phyloP scores from a whole-genome alignment of 2,888 invertebrate species.

The Agonopterix arenella region DNA sequence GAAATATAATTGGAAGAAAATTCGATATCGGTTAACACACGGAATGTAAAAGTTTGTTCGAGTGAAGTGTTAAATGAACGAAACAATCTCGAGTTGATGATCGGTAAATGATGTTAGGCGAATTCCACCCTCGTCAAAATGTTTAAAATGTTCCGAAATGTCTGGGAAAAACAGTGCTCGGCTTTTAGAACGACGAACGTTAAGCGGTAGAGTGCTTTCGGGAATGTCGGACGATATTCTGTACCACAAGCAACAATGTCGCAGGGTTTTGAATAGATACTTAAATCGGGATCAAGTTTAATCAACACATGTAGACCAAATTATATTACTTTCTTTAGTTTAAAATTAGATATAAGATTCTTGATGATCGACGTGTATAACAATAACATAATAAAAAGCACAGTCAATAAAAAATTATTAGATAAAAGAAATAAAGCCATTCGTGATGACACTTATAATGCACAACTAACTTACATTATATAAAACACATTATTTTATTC shows the following conservation, averaged over 20 bases:
- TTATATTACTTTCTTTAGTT: slow-evolving; percentile 44
- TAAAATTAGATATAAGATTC: slow-evolving; percentile 14
- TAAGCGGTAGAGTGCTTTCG: slow-evolving; percentile 1
- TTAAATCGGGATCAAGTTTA: slow-evolving; percentile 29
- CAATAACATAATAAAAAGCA: slow-evolving; percentile 11
- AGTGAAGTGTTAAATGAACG: slow-evolving; percentile 3
- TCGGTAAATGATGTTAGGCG: slow-evolving; percentile 10
- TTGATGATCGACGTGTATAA: slow-evolving; percentile 13
- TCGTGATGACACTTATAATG: too few species aligned
- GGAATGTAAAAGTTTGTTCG: not conserved
- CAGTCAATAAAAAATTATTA: too few species aligned
- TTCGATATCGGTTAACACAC: not conserved
- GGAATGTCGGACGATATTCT: not conserved
- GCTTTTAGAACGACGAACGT: slow-evolving; percentile 1
- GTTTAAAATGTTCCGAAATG: slow-evolving; percentile 9
- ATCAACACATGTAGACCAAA: slow-evolving; percentile 10
- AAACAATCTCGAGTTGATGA: slow-evolving; percentile 6
- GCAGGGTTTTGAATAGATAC: not conserved
- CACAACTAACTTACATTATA: too few species aligned
- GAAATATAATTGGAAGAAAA: slow-evolving; percentile 35
- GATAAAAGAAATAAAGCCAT: too few species aligned
- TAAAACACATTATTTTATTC: too few species aligned
- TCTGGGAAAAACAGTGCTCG: slow-evolving; percentile 1
- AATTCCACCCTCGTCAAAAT: slow-evolving; percentile 15
- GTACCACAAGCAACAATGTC: too few species aligned